A percentile compares a stretch with the other conserved stretches of the same genome.
Conservation (phyloP, 35 echinoderm and acorn worm genomes). For the Ptychodera flava region DNA sequence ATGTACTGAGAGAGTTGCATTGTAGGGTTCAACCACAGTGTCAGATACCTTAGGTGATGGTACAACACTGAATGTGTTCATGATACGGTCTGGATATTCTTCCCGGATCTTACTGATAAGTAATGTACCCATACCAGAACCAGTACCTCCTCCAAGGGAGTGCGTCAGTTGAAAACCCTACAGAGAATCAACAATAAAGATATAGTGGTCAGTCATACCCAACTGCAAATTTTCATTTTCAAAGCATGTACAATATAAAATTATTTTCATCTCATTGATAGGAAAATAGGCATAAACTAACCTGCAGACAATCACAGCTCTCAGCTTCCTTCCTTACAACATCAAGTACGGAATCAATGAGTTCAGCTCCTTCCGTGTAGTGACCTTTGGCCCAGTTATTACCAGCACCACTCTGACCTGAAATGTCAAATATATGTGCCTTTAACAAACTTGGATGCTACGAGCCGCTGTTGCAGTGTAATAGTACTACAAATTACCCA, state of each 20-base stretch:
- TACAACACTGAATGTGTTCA: slow-evolving; percentile 89
- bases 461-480: no score
- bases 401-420: slow-evolving; percentile 88
- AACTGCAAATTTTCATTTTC: no score
- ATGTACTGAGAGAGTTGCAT: slow-evolving; percentile 91
- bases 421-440: no score
- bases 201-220: no score
- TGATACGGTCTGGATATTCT: slow-evolving; percentile 92
- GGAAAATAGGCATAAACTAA: no score
- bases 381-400: slow-evolving; percentile 90
- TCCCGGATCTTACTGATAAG: slow-evolving; percentile 90
- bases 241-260: no score
- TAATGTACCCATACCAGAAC: slow-evolving; percentile 88
- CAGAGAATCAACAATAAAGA: no score
- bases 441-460: no score
- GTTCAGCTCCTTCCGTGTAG: slow-evolving; percentile 83
- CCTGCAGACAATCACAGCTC: slow-evolving; percentile 64
- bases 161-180: slow-evolving; percentile 93
- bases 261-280: no score
- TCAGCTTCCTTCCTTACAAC: slow-evolving; percentile 82
- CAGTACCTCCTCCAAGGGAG: slow-evolving; percentile 91
- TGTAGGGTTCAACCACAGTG: slow-evolving; percentile 94
- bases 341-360: slow-evolving; percentile 77
- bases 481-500: no score
- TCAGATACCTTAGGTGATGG: slow-evolving; percentile 94